These are phyloP conservation scores for Emesis furor DNA, from an alignment of 2,888 invertebrate genomes.

Conservation along the genomic window DNA sequence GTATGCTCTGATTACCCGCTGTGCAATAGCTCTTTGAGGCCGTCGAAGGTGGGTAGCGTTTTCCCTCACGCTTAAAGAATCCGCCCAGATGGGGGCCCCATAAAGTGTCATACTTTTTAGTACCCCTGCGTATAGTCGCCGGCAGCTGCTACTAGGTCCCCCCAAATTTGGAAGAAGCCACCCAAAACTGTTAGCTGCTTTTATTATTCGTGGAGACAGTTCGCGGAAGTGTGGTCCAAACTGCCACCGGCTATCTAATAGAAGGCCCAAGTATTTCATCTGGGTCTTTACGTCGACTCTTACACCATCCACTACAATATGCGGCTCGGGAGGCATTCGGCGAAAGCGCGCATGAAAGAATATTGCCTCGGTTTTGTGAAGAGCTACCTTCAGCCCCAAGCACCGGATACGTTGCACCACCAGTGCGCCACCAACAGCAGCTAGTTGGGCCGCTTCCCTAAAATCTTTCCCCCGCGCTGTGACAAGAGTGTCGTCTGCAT, in stretches of 20 bases:
- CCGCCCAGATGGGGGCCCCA: too few relatives aligned
- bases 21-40: too few relatives aligned
- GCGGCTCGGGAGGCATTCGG: constrained; percentile 27
- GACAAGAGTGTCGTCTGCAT: constrained; percentile 11
- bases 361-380: constrained; percentile 33
- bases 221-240: neutral
- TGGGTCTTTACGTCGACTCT: constrained; percentile 1
- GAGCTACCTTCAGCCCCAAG: constrained; percentile 19
- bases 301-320: constrained; percentile 32
- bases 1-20: too few relatives aligned
- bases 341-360: constrained; percentile 35
- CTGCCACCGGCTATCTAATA: too few relatives aligned
- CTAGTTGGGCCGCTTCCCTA: neutral
- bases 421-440: neutral
- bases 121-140: neutral
- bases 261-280: too few relatives aligned
- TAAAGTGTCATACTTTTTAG: neutral
- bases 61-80: too few relatives aligned
- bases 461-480: constrained; percentile 15
- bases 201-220: neutral
- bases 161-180: neutral
- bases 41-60: too few relatives aligned
- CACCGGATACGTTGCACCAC: neutral
- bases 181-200: neutral
- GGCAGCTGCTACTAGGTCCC: neutral